A percentile compares a stretch with the other conserved stretches of the same genome.
Conservation (phyloP, 2,888 invertebrate species). For the Venustoraphidia nigricollis region DNA sequence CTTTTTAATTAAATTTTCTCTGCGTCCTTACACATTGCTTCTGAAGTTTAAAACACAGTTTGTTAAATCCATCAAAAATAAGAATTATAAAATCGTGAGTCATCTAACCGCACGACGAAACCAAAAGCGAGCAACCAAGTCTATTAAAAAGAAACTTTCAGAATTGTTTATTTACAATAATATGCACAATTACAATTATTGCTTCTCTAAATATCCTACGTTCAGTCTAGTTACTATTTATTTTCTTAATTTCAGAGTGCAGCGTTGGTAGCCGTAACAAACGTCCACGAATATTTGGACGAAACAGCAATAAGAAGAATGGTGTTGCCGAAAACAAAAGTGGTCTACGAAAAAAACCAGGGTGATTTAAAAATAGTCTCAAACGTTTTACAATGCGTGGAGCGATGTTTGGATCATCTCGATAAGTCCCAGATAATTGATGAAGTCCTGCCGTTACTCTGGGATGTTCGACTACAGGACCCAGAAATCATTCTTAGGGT, state of each 20-base stretch:
- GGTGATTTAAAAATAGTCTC: conserved; percentile 66
- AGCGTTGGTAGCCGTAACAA: conserved; percentile 72
- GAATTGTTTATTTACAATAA: no score
- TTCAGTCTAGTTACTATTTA: no score
- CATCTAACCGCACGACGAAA: no score
- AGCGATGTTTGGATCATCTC: conserved; percentile 66
- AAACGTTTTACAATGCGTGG: conserved; percentile 62
- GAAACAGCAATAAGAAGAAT: conserved; percentile 64
- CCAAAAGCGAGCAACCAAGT: no score
- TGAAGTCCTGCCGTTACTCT: conserved; percentile 77
- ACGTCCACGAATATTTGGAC: conserved; percentile 70
- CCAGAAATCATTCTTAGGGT: conserved; percentile 79
- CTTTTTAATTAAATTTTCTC: no score
- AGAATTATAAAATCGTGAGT: no score
- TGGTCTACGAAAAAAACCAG: conserved; percentile 63
- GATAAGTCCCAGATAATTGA: conserved; percentile 81
- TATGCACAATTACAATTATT: no score
- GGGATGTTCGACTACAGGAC: conserved; percentile 72
- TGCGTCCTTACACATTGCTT: no score
- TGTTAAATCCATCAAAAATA: no score
- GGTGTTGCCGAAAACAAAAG: conserved; percentile 70
- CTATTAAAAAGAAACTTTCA: no score
- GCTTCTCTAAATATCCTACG: no score
- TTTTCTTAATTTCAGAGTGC: conserved; percentile 50
- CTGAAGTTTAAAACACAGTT: no score